Conservation (phyloP, 2,888 invertebrate genomes). For the Mycalesis mineus region DNA sequence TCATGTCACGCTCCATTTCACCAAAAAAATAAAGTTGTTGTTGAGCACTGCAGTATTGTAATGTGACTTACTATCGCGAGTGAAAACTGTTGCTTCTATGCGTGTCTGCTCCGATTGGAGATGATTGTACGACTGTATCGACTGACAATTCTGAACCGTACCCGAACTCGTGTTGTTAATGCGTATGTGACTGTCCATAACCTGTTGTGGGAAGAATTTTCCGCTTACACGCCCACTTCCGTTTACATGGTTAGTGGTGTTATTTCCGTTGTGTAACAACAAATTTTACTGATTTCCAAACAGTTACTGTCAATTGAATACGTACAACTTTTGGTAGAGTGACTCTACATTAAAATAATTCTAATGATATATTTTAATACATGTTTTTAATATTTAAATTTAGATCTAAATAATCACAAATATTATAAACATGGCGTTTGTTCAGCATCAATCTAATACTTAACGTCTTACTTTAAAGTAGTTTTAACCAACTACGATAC, state of each 20-base stretch:
- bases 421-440: constrained; percentile 21
- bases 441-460: constrained; percentile 25
- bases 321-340: neutral
- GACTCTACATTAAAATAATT: no score
- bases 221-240: neutral
- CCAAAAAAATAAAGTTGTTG: constrained; percentile 28
- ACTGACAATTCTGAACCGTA: constrained; percentile 5
- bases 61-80: constrained; percentile 31
- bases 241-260: neutral
- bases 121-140: neutral
- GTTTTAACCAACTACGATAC: neutral
- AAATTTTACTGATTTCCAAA: neutral
- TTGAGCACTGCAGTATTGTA: constrained; percentile 20
- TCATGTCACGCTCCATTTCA: constrained; percentile 59
- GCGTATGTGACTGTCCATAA: constrained; percentile 13
- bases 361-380: neutral
- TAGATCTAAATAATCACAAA: neutral
- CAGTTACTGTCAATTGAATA: neutral
- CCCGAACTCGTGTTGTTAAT: constrained; percentile 1
- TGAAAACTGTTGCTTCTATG: constrained; percentile 31
- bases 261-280: neutral
- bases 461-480: constrained; percentile 1
- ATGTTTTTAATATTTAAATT: neutral
- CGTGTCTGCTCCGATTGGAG: constrained; percentile 22
- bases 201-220: constrained; percentile 6